phyloP scores from a whole-genome alignment of 2,888 invertebrate genomes.

The Andricus quercusramuli region DNA sequence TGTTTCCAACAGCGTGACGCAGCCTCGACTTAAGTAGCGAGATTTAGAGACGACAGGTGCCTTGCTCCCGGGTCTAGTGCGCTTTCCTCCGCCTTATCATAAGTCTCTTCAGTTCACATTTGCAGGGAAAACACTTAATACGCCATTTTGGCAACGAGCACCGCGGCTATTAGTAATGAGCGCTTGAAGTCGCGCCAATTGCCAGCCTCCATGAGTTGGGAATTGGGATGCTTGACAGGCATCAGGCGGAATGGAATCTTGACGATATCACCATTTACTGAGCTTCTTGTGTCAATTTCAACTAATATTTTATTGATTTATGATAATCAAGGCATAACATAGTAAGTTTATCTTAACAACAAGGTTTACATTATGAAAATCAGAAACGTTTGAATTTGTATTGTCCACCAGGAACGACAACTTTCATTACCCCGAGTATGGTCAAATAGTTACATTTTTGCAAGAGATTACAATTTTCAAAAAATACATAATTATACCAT shows the following conservation, averaged over 20 bases:
- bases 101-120: slow-evolving; percentile 44
- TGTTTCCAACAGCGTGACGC: slow-evolving; percentile 52
- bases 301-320: slow-evolving; percentile 17
- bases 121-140: slow-evolving; percentile 64
- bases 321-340: not conserved
- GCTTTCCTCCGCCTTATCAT: slow-evolving; percentile 48
- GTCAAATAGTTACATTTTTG: too few relatives aligned
- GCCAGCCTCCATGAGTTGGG: slow-evolving; percentile 44
- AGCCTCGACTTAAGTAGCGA: slow-evolving; percentile 71
- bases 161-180: slow-evolving; percentile 68
- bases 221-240: slow-evolving; percentile 44
- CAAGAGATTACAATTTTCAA: too few relatives aligned
- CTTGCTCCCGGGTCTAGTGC: slow-evolving; percentile 42
- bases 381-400: not conserved
- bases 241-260: slow-evolving; percentile 49
- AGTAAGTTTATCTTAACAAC: not conserved
- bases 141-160: slow-evolving; percentile 66
- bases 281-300: not conserved
- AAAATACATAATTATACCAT: too few relatives aligned
- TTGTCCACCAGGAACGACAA: too few relatives aligned
- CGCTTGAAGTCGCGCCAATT: slow-evolving; percentile 66
- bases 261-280: slow-evolving; percentile 16
- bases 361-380: not conserved
- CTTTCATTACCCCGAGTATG: too few relatives aligned
- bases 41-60: slow-evolving; percentile 77